phyloP scores from a whole-genome alignment of 2,888 invertebrate species.

The Lithophane socia region DNA sequence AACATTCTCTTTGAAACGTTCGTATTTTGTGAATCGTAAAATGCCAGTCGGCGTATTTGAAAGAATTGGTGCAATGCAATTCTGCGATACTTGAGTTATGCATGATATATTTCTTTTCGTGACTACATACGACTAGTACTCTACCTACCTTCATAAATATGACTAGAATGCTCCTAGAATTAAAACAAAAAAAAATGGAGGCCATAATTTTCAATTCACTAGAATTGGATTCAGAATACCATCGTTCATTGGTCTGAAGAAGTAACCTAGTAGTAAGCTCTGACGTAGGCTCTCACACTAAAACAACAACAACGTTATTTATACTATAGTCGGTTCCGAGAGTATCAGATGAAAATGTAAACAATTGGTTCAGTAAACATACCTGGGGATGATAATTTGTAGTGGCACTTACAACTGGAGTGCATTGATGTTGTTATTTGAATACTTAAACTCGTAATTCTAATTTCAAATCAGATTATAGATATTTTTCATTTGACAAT shows the following conservation, averaged over 20 bases:
- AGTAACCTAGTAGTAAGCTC: neutral
- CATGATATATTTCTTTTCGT: neutral
- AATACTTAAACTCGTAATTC: neutral
- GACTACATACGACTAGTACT: neutral
- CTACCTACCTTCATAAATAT: too few relatives aligned
- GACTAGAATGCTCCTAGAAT: neutral
- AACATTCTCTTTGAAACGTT: constrained; percentile 45
- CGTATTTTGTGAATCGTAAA: constrained; percentile 49
- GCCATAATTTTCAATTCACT: neutral
- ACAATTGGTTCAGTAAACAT: neutral
- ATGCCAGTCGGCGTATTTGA: constrained; percentile 36
- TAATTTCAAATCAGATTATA: neutral
- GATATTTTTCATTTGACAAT: neutral
- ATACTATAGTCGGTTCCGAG: neutral
- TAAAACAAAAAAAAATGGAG: neutral
- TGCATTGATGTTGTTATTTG: neutral
- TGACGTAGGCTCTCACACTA: too few relatives aligned
- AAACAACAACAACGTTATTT: neutral
- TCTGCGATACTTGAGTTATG: constrained; percentile 19
- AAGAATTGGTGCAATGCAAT: constrained; percentile 32
- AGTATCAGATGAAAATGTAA: neutral
- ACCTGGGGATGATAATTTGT: neutral
- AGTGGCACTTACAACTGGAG: neutral
- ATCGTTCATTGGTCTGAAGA: neutral
- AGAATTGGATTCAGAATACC: neutral